These are phyloP conservation scores for Callosobruchus maculatus DNA, from an alignment of 2,888 invertebrate species.

Conservation along the genomic window DNA sequence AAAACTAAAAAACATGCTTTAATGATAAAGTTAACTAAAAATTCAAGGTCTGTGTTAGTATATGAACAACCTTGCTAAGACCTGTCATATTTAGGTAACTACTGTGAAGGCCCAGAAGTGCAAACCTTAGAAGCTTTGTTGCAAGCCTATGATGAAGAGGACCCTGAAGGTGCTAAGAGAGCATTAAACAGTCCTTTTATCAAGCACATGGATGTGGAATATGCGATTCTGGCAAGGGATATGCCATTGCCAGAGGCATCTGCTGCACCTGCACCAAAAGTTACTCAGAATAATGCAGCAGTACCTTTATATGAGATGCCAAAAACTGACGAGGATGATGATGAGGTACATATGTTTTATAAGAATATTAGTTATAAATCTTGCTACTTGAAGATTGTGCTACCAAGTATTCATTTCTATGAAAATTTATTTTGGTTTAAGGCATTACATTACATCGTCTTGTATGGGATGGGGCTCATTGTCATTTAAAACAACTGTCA, in stretches of 20 bases:
- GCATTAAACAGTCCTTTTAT: conserved; percentile 82
- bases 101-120: conserved; percentile 78
- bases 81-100: conserved; percentile 59
- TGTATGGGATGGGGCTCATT: no score
- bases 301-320: conserved; percentile 64
- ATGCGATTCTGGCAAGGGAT: conserved; percentile 69
- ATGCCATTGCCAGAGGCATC: conserved; percentile 64
- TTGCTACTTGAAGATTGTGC: no score
- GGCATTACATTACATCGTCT: no score
- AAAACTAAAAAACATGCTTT: no score
- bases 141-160: conserved; percentile 82
- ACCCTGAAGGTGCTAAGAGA: conserved; percentile 70
- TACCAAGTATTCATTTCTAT: no score
- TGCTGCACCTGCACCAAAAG: conserved; percentile 52
- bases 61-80: no score
- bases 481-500: no score
- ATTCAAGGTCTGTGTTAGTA: no score
- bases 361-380: no score
- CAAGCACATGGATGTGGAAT: conserved; percentile 89
- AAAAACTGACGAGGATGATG: conserved; percentile 47
- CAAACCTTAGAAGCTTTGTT: conserved; percentile 75
- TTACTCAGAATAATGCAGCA: conserved; percentile 52
- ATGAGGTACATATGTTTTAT: neutral
- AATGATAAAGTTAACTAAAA: no score
- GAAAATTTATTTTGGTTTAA: no score